These are phyloP conservation scores for Carcina quercana DNA, from an alignment of 2,888 invertebrate genomes.

Conservation along the genomic window DNA sequence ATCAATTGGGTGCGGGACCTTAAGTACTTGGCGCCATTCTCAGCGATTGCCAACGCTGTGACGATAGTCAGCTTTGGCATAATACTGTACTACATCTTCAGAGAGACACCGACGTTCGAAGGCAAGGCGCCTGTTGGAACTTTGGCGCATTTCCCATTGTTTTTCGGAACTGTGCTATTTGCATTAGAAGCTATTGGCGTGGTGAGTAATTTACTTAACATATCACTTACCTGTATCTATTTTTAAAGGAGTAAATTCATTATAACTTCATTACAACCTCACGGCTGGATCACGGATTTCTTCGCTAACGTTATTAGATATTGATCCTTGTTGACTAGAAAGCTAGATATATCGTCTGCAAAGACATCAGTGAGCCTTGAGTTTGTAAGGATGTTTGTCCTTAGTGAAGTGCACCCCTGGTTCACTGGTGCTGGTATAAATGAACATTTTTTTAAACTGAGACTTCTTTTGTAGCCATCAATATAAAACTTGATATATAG, in stretches of 20 bases:
- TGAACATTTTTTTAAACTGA: too few relatives aligned
- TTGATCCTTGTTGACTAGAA: too few relatives aligned
- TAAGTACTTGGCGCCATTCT: conserved; percentile 91
- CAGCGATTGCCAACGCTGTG: conserved; percentile 89
- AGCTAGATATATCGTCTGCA: too few relatives aligned
- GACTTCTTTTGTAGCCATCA: too few relatives aligned
- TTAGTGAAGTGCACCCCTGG: too few relatives aligned
- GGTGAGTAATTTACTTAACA: conserved; percentile 67
- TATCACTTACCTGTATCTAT: neutral
- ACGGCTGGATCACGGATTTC: too few relatives aligned
- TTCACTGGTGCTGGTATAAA: too few relatives aligned
- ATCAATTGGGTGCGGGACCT: conserved; percentile 90
- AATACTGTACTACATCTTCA: conserved; percentile 89
- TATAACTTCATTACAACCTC: too few relatives aligned
- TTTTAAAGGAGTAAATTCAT: neutral
- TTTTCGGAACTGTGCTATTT: conserved; percentile 96
- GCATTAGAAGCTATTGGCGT: conserved; percentile 96
- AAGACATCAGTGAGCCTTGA: too few relatives aligned
- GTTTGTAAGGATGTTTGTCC: too few relatives aligned
- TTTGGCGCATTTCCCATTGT: conserved; percentile 85
- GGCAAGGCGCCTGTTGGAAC: conserved; percentile 78
- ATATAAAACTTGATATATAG: too few relatives aligned
- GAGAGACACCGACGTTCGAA: conserved; percentile 78
- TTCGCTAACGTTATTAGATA: too few relatives aligned
- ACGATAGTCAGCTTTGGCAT: conserved; percentile 89